Evolutionary conservation across 2,888 invertebrate species (phyloP).

Genomic region (Nephrotoma appendiculata): DNA sequence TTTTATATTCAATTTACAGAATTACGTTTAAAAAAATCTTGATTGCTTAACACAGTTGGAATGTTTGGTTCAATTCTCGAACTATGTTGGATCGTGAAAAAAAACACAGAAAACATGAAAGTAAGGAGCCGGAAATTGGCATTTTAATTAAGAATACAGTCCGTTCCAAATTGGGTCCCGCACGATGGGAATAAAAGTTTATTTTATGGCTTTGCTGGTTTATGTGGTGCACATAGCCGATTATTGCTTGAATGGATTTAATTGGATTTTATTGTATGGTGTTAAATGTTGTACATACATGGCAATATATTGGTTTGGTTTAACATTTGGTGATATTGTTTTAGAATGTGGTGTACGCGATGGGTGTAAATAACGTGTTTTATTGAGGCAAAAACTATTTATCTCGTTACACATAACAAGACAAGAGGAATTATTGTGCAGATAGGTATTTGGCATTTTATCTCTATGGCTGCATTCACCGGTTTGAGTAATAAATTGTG

Average conservation of each 20-base stretch:
- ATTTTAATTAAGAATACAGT: background rate
- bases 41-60: background rate
- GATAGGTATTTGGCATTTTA: too few species aligned
- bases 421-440: too few species aligned
- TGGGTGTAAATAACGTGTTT: background rate
- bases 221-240: background rate
- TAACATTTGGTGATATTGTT: background rate
- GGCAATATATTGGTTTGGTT: background rate
- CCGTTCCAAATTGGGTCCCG: background rate
- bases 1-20: background rate
- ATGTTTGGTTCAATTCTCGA: background rate
- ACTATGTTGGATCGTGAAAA: background rate
- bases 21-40: background rate
- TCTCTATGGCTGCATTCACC: too few species aligned
- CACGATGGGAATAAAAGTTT: background rate
- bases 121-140: background rate
- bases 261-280: background rate
- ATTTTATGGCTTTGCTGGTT: background rate
- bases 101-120: background rate
- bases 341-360: background rate
- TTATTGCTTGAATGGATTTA: background rate
- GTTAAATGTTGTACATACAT: background rate
- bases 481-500: too few species aligned
- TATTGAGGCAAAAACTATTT: too few species aligned
- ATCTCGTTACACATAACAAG: too few species aligned